These are phyloP conservation scores for Trypoxylus dichotomus DNA, from an alignment of 1,140 invertebrate genomes.

Conservation along the genomic window DNA sequence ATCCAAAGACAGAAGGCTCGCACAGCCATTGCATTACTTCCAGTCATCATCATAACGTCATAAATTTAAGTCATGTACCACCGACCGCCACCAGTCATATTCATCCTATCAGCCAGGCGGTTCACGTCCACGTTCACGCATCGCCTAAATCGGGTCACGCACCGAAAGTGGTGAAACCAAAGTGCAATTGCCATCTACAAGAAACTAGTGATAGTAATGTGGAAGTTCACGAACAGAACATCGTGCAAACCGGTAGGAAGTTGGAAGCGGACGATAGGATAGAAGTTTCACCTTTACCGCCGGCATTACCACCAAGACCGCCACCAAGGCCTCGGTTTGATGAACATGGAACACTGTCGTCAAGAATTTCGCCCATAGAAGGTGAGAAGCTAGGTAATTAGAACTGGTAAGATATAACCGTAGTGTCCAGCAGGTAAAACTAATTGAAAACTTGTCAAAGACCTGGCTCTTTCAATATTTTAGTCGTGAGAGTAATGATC, in stretches of 20 bases:
- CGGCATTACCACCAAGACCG: constrained; percentile 51
- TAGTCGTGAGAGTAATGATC: too few species aligned
- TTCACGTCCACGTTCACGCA: constrained; percentile 45
- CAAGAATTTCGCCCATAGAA: constrained; percentile 38
- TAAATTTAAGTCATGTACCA: constrained; percentile 36
- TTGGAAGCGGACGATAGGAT: constrained; percentile 51
- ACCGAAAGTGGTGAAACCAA: constrained; percentile 31
- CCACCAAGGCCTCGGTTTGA: constrained; percentile 51
- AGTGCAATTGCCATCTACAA: constrained; percentile 44
- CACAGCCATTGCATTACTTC: constrained; percentile 34
- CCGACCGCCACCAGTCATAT: constrained; percentile 37
- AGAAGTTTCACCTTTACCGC: constrained; percentile 51
- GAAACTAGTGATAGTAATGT: constrained; percentile 37
- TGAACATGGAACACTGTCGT: constrained; percentile 41
- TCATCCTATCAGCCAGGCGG: constrained; percentile 42
- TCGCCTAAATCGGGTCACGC: constrained; percentile 41
- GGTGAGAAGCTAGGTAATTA: constrained; percentile 29
- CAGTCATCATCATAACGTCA: constrained; percentile 39
- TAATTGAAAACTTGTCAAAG: too few species aligned
- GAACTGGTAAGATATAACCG: too few species aligned
- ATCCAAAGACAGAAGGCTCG: constrained; percentile 37
- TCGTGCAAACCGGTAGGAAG: constrained; percentile 40
- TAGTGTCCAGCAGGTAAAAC: too few species aligned
- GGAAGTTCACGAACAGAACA: constrained; percentile 34
- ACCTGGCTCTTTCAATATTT: too few species aligned